Evolutionary conservation across 2,888 invertebrate species (phyloP), one percentile per base, ranked within the genome.

Genomic region (Nomada hirtipes): DNA sequence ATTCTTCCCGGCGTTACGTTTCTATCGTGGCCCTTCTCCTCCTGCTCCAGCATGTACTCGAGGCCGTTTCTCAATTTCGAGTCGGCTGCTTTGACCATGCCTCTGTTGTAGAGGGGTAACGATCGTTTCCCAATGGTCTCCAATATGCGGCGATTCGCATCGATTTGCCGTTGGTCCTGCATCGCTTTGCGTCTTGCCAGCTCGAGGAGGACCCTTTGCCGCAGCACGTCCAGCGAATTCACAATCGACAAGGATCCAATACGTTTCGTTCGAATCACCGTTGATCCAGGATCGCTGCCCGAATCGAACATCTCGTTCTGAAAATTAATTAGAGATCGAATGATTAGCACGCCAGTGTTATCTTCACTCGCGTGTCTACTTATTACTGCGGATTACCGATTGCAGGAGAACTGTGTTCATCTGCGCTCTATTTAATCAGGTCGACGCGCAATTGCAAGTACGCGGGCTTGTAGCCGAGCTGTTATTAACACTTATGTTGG

Each of bases 161-260:
- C 96, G 77, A 96, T 95, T 92, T 97, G 96, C 91, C 95, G 95
- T 91, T 95, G 96, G 86, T 96, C 96, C 92, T 97, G 96, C 88
- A 96, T 95, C 94, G 97, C 97, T 94, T 97, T 97, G 93, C 97
- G 96, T 91, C 98, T 96, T 20, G 97, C 97, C 87, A 98, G 96
- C 94, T 98, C 98, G 88, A 98, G 94, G 85, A 98, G 94, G 65
- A 98, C 95, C 91, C 97, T 95, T 93, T 98, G 97, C 85, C 98
- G 96, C 61, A 98, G 95, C 68, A 98, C 98, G 93, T 98, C 98
- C 95, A 98, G 94, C 0, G 98, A 97, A 94, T 97, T 97, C 91
- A 97, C 97, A 94, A 98, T 97, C 85, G 98, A 98, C 87, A 98
- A 94, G 18, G 97, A 97, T 7, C 91, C 91, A 15, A 91, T 88